A percentile compares a stretch with the other conserved stretches of the same genome.
Conservation (phyloP, 1,140 invertebrate genomes). For the Aphelinus certus region DNA sequence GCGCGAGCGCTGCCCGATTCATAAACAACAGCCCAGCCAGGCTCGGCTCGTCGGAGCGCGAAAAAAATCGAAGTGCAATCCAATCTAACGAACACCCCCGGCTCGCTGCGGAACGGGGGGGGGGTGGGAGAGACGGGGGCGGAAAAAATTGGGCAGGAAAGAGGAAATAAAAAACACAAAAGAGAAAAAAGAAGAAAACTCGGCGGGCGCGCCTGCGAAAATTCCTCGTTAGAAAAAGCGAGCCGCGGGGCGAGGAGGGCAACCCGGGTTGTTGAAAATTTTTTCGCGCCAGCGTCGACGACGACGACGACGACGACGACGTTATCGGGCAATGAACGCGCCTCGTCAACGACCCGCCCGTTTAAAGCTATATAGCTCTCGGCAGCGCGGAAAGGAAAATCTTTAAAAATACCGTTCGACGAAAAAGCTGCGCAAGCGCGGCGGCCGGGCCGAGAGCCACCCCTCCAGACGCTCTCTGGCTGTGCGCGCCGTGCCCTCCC, state of each 20-base stretch:
- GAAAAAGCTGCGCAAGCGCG: constrained; percentile 51
- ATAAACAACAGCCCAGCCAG: constrained; percentile 18
- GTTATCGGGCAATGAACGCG: constrained; percentile 44
- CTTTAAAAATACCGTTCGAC: constrained; percentile 59
- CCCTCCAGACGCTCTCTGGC: background rate
- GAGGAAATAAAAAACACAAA: constrained; percentile 14
- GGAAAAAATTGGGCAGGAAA: background rate
- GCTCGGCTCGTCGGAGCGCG: no score
- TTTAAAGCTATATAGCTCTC: constrained; percentile 43
- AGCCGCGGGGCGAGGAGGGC: background rate
- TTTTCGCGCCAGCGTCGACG: constrained; percentile 8
- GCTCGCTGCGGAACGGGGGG: no score
- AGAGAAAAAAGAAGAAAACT: constrained; percentile 3
- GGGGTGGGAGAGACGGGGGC: no score
- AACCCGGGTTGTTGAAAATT: constrained; percentile 35
- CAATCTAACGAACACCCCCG: constrained; percentile 29
- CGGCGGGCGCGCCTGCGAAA: background rate
- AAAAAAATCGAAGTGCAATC: constrained; percentile 37
- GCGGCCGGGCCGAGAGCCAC: no score
- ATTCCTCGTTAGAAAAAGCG: constrained; percentile 10
- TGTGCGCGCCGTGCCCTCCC: background rate
- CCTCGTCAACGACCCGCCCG: constrained; percentile 45
- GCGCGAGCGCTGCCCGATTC: constrained; percentile 3
- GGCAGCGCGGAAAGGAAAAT: constrained; percentile 52
- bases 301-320: constrained; percentile 28